Percentiles rank a stretch among this genome's conserved stretches.
Evolutionary conservation across 2,888 invertebrate genomes (phyloP).

Genomic region (Dinocampus coccinellae): DNA sequence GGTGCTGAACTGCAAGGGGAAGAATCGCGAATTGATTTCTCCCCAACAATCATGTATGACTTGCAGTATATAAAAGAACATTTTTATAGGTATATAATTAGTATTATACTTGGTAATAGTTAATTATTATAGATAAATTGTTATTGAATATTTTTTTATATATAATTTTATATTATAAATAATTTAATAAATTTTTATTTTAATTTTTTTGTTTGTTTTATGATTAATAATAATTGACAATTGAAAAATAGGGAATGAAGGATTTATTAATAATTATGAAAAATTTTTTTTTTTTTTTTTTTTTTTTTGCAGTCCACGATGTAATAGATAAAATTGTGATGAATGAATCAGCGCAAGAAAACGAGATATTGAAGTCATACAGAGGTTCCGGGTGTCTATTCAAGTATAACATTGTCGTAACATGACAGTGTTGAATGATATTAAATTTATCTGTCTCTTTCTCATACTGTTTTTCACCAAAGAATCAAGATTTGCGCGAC

Average conservation of each 20-base stretch:
- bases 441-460: not conserved
- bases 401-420: slow-evolving; percentile 9
- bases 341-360: slow-evolving; percentile 38
- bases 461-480: slow-evolving; percentile 19
- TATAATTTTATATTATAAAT: no score
- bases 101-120: not conserved
- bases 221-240: no score
- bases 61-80: not conserved
- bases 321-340: slow-evolving; percentile 10
- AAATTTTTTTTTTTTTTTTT: no score
- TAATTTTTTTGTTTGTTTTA: no score
- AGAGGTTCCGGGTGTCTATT: slow-evolving; percentile 37
- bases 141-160: no score
- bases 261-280: no score
- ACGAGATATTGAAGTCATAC: not conserved
- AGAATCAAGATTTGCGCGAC: slow-evolving; percentile 65
- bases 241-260: no score
- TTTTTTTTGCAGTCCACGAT: not conserved
- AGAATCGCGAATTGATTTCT: slow-evolving; percentile 56
- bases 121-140: not conserved
- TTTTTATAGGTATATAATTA: slow-evolving; percentile 6
- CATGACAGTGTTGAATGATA: not conserved
- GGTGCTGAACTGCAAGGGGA: slow-evolving; percentile 37
- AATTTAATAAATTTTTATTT: no score
- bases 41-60: slow-evolving; percentile 31